phyloP scores from a whole-genome alignment of 2,888 invertebrate species.

The Prosopocoilus inquinatus region DNA sequence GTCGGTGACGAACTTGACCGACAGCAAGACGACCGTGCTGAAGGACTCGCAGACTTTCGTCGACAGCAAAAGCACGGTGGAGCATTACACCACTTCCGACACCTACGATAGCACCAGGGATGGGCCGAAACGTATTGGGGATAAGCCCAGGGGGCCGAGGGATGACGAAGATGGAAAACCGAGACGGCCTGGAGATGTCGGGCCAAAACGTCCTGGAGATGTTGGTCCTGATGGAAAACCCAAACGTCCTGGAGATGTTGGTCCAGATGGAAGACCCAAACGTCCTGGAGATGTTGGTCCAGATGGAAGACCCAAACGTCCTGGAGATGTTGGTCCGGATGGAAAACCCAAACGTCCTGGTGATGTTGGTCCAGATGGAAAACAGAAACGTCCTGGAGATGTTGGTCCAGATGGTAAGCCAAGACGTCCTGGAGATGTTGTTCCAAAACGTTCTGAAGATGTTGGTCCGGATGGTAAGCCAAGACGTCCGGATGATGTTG shows the following conservation, averaged over 20 bases:
- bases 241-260: conserved; percentile 5
- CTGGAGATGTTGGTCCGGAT: conserved; percentile 17
- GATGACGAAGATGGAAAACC: conserved; percentile 10
- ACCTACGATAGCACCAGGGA: conserved; percentile 28
- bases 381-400: conserved; percentile 4
- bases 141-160: conserved; percentile 18
- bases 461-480: conserved; percentile 3
- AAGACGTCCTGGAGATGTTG: conserved; percentile 11
- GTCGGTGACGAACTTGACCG: conserved; percentile 32
- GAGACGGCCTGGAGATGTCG: conserved; percentile 3
- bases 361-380: conserved; percentile 17
- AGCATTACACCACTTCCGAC: conserved; percentile 36
- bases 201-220: conserved; percentile 10
- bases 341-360: conserved; percentile 4
- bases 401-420: conserved; percentile 15
- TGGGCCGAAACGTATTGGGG: conserved; percentile 14
- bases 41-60: conserved; percentile 37
- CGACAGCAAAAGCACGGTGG: conserved; percentile 35
- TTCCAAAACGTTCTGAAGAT: neutral
- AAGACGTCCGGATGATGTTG: conserved; percentile 2
- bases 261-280: conserved; percentile 4
- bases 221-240: conserved; percentile 8
- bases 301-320: conserved; percentile 6
- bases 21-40: conserved; percentile 35
- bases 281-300: conserved; percentile 16